phyloP scores from a whole-genome alignment of 2,113 vertebrate species.

The Lepus europaeus region DNA sequence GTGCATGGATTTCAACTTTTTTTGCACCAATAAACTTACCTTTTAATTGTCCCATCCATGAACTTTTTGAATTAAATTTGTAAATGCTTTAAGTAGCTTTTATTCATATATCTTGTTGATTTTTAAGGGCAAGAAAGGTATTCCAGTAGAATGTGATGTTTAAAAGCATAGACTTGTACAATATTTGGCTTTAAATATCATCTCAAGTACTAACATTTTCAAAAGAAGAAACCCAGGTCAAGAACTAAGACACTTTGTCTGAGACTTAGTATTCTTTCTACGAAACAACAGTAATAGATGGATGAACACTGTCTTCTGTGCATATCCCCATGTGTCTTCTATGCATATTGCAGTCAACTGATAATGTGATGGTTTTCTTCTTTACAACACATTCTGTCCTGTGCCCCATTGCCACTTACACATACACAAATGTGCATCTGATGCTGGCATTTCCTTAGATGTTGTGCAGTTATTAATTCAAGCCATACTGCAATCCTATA shows the following conservation, averaged over 20 bases:
- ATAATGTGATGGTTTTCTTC: background rate
- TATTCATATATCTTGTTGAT: background rate
- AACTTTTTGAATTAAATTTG: too few relatives aligned
- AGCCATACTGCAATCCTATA: background rate
- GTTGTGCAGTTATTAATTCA: background rate
- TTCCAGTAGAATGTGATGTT: constrained; percentile 50
- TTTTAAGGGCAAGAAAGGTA: constrained; percentile 6
- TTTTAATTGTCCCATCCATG: too few relatives aligned
- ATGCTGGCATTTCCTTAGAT: background rate
- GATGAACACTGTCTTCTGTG: background rate
- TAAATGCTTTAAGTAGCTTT: background rate
- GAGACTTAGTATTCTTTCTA: background rate
- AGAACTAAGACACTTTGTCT: background rate
- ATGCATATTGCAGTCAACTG: background rate
- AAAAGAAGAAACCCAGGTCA: constrained; percentile 19
- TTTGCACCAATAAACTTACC: too few relatives aligned
- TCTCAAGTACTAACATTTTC: constrained; percentile 58
- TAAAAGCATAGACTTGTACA: constrained; percentile 1
- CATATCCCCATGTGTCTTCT: too few relatives aligned
- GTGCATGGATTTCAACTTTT: too few relatives aligned
- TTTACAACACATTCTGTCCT: background rate
- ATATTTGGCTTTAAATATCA: constrained; percentile 57
- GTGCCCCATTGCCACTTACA: background rate
- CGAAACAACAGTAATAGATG: background rate
- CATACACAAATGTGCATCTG: background rate